These are phyloP conservation scores for Oreotrochilus melanogaster DNA, from an alignment of 2,113 vertebrate genomes.

Conservation along the genomic window DNA sequence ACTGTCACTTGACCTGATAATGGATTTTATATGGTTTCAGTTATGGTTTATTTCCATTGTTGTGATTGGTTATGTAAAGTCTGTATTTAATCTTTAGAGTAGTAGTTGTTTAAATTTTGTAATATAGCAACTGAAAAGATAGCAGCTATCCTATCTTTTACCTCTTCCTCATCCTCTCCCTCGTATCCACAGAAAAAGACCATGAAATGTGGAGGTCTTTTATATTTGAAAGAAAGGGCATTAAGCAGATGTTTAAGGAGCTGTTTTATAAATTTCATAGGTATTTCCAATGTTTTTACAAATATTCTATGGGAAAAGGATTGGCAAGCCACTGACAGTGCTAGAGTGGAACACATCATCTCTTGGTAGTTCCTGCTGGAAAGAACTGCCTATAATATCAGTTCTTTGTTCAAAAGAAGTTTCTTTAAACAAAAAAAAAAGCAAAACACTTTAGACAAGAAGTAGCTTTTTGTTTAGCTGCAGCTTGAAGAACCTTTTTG, in stretches of 20 bases:
- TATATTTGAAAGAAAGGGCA: conserved; percentile 55
- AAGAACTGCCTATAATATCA: not conserved
- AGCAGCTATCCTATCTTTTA: not conserved
- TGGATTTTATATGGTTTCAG: conserved; percentile 22
- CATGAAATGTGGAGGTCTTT: conserved; percentile 3
- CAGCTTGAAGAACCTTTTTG: conserved; percentile 19
- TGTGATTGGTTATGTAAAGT: conserved; percentile 43
- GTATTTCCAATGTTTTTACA: conserved; percentile 61
- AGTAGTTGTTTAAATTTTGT: conserved; percentile 11
- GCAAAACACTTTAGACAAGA: not conserved
- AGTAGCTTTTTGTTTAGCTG: conserved; percentile 20
- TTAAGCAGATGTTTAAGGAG: conserved; percentile 69
- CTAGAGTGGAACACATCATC: not conserved
- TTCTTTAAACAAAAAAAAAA: not conserved
- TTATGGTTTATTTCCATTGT: conserved; percentile 10
- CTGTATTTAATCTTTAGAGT: conserved; percentile 44
- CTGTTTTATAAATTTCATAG: conserved; percentile 64
- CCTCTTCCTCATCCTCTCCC: not conserved
- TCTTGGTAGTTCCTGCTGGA: not conserved
- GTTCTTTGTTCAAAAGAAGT: conserved; percentile 24
- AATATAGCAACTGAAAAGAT: not conserved
- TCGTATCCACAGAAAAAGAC: not conserved
- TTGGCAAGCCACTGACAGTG: conserved; percentile 33
- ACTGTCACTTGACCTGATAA: conserved; percentile 10
- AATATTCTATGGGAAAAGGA: conserved; percentile 46